Conservation (phyloP, 2,888 invertebrate genomes). For the Phoenoteleia sp. region DNA sequence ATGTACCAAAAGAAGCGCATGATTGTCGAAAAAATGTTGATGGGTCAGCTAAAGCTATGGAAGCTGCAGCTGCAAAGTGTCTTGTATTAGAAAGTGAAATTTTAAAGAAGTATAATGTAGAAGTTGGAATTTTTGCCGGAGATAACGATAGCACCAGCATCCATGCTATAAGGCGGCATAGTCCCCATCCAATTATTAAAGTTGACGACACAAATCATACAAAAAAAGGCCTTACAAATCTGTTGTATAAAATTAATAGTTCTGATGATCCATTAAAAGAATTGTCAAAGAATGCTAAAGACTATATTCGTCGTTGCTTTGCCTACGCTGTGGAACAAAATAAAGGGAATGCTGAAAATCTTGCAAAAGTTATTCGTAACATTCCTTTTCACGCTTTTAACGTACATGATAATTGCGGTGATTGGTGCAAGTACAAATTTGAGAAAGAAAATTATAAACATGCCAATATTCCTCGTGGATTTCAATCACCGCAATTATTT, state of each 20-base stretch:
- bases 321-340: background rate
- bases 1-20: conserved; percentile 71
- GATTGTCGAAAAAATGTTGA: conserved; percentile 77
- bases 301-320: conserved; percentile 2
- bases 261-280: conserved; percentile 2
- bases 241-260: conserved; percentile 7
- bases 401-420: background rate
- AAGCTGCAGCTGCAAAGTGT: conserved; percentile 74
- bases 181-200: background rate
- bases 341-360: background rate
- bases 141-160: conserved; percentile 77
- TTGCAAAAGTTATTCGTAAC: background rate
- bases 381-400: conserved; percentile 1
- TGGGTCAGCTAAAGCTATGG: conserved; percentile 80
- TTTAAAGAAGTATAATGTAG: conserved; percentile 66
- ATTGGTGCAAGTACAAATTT: background rate
- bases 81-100: conserved; percentile 70
- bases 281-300: background rate
- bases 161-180: no score
- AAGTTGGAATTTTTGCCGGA: conserved; percentile 74
- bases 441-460: background rate
- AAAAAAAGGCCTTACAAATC: conserved; percentile 1
- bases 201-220: conserved; percentile 1
- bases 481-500: conserved; percentile 8
- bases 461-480: background rate